Base-by-base conservation (phyloP, 2,888 invertebrate genomes). In the Aporophyla nigra region DNA sequence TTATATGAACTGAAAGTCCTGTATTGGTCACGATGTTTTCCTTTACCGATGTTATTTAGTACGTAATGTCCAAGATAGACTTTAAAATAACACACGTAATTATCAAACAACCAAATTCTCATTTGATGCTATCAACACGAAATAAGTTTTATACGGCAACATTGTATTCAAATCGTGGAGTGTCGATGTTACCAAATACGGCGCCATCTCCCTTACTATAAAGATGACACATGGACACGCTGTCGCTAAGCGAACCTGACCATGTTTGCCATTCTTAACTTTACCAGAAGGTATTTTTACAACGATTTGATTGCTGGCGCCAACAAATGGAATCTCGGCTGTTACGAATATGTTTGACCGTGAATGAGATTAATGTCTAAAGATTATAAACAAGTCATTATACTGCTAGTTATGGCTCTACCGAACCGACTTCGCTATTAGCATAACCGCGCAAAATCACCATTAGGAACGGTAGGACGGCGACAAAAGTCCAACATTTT, bases 331-430 rank as follows among this genome's bases (percentile, higher is more conserved):
- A 78, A 82, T 77, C 75, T 80, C 78, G 59, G 79, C 78, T 83
- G 86, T 89, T 91, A 90, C 89, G 82, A 88, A 92, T 92, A 89
- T 90, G 86, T 87, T 86, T 80, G 87, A 70, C 87, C 81, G 71
- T 85, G 85, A 80, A 82, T 53, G 72, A 88, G 84, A 89, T 88
- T 84, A 88, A 84, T 82, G 74, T 71, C 53, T 24, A 74, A 72
- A 79, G 69, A 90, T 89, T 91, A 92, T 91, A 92, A 93, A 93
- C 91, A 92, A 90, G 90, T 89, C 86, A 87, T 90, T 91, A 92
- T 89, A 86, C 82, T 85, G 87, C 86, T 86, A 85, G 90, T 88
- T 84, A 85, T 83, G 71, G 81, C 58, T 84, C 68, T 66, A 69
- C 67, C 73, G 63, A 78, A 51, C 63, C 73, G 78, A 84, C 90